A percentile compares a stretch with the other conserved stretches of the same genome.
Evolutionary conservation across 2,888 invertebrate genomes (phyloP).

Genomic region (Antheraea assamensis): DNA sequence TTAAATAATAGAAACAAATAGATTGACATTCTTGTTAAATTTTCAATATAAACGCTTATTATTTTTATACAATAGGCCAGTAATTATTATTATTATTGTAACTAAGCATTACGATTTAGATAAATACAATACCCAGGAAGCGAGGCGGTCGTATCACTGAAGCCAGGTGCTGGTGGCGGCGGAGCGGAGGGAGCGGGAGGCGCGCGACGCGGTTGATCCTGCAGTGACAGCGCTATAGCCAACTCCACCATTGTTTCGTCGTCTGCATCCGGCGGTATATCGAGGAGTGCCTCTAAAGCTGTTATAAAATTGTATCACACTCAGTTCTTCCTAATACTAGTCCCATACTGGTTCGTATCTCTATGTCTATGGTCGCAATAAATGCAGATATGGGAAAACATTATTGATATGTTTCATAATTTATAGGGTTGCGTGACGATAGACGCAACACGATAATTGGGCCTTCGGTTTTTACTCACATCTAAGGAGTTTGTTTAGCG

Average conservation of each 20-base stretch:
- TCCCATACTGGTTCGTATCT: too few species aligned
- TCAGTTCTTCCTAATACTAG: too few species aligned
- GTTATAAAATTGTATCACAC: conserved; percentile 28
- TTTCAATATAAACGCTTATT: too few species aligned
- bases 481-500: too few species aligned
- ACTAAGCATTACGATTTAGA: not conserved
- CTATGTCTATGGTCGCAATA: too few species aligned
- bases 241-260: conserved; percentile 98
- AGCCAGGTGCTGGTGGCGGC: conserved; percentile 70
- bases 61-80: not conserved
- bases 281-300: conserved; percentile 90
- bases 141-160: conserved; percentile 92
- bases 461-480: too few species aligned
- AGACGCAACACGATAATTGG: too few species aligned
- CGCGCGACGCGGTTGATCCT: conserved; percentile 87
- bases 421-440: too few species aligned
- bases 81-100: not conserved
- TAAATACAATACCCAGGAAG: conserved; percentile 78
- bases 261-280: conserved; percentile 96
- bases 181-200: conserved; percentile 59
- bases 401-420: too few species aligned
- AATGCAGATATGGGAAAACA: too few species aligned
- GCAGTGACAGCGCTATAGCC: conserved; percentile 96
- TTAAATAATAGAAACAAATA: too few species aligned
- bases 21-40: too few species aligned